Base-by-base conservation (phyloP, 2,888 invertebrate genomes). In the Toxonevra muliebris region DNA sequence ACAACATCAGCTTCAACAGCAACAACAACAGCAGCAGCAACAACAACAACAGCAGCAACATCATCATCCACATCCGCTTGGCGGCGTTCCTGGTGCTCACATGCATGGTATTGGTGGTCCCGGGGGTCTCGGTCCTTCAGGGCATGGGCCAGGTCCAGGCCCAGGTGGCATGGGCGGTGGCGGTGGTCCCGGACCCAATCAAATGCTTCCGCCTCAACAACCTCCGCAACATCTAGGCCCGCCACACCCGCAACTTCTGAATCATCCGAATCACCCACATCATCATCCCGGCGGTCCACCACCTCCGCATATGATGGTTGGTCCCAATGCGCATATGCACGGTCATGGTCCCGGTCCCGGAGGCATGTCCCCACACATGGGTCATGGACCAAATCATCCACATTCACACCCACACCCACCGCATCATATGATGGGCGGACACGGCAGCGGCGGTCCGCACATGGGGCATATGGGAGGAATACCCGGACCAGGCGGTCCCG, bases 111-210 rank as follows among this genome's bases (percentile, higher is more conserved):
- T 65, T 41, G 57, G 30, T 20, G 76, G 78, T 1, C 77, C 79
- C 41, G 77, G 74, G 19, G 64, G 70, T 54, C 69, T 70, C 20
- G 72, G 79, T 19, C 75, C 75, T 8, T 73, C 72, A 20, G 76
- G 76, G 7, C 75, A 73, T 8, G 79, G 77, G 1, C 76, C 74
- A 12, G 75, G 72, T 7, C 75, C 74, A 30, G 64, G 69, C 87
- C 87, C 76, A n/a, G 82, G 85, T 54, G 86, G 86, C 72, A 88
- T 88, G 76, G 76, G 79, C 53, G 75, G 73, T 30, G 69, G 71
- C 60, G 68, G 67, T 68, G 75, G 73, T 17, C 73, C 73, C 7
- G 75, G 73, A 15, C 73, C 73, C 7, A 82, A 80, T 69, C 82
- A 82, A 76, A 82, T 82, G 82, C 71, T 82, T 45, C 82, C 82